Evolutionary conservation across 1,140 invertebrate genomes (phyloP), one percentile per base, ranked within the genome.

Genomic region (Drosophila aff.): DNA sequence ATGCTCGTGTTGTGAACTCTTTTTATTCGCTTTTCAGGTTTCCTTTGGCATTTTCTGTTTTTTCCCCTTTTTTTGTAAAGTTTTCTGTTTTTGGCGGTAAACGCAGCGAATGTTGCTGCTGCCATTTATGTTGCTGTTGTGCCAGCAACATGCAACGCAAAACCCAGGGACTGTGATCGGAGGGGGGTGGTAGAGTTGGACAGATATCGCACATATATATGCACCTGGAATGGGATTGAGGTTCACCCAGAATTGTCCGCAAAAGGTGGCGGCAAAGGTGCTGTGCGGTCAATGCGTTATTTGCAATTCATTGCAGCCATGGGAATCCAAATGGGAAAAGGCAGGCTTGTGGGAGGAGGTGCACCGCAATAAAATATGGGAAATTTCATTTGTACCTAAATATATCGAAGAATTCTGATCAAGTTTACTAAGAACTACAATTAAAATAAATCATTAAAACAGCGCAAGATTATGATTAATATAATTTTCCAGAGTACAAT

Each of bases 221-320:
- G 31, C 59, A 75, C 50, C 58, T 53, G 50, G 58, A 67, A 49
- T 67, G 61, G 71, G 58, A 60, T 63, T 72, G 75, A 57, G 84
- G 67, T 82, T 77, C 73, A 74, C 78, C 77, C 83, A 83, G 86
- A 89, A 40, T 78, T 83, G 63, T 71, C 69, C 84, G 52, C 84
- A 89, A 84, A 89, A 84, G 84, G 84, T 87, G 84, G 81, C 84
- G 82, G 68, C 84, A 87, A 84, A 87, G 84, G 84, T 87, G 84
- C 84, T 84, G 72, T 80, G 84, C 84, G 84, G 84, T 87, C 84
- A 87, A 87, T 84, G 84, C 77, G 84, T 89, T 87, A 87, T 87
- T 87, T 87, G 84, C 84, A 89, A 87, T 87, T 89, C 84, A 87
- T 87, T 87, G 84, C 83, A 75, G 80, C 77, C 58, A 71, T 67